phyloP scores from a whole-genome alignment of 2,888 invertebrate genomes.

The Diaprepes abbreviatus region DNA sequence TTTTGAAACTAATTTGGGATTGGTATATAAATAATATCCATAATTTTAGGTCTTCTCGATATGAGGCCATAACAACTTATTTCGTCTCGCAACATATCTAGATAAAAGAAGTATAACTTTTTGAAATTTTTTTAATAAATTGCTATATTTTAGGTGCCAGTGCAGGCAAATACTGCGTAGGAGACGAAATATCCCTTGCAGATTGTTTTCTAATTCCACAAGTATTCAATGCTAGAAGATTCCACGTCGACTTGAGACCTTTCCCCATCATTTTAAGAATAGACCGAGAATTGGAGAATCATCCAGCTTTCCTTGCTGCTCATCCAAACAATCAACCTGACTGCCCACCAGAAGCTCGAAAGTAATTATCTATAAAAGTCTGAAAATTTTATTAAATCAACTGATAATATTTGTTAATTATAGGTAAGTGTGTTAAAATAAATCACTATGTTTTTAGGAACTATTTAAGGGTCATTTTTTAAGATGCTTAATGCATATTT shows the following conservation, averaged over 20 bases:
- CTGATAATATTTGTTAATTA: too few relatives aligned
- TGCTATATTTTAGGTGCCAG: constrained; percentile 71
- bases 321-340: constrained; percentile 95
- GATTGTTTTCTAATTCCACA: constrained; percentile 97
- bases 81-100: too few relatives aligned
- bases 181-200: constrained; percentile 93
- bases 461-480: too few relatives aligned
- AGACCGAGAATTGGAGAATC: constrained; percentile 86
- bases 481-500: too few relatives aligned
- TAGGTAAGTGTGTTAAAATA: too few relatives aligned
- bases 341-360: constrained; percentile 90
- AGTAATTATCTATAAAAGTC: constrained; percentile 68
- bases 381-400: neutral
- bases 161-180: constrained; percentile 86
- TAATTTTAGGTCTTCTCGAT: too few relatives aligned
- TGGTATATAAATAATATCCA: too few relatives aligned
- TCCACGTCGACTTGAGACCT: constrained; percentile 90
- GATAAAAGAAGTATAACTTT: too few relatives aligned
- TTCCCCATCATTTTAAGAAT: constrained; percentile 93
- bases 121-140: too few relatives aligned
- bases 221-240: constrained; percentile 93
- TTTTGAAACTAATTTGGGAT: too few relatives aligned
- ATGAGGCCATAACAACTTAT: too few relatives aligned
- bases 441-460: too few relatives aligned
- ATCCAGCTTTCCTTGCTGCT: constrained; percentile 92